Conservation (phyloP, 2,888 invertebrate species). For the Tipula confusa region DNA sequence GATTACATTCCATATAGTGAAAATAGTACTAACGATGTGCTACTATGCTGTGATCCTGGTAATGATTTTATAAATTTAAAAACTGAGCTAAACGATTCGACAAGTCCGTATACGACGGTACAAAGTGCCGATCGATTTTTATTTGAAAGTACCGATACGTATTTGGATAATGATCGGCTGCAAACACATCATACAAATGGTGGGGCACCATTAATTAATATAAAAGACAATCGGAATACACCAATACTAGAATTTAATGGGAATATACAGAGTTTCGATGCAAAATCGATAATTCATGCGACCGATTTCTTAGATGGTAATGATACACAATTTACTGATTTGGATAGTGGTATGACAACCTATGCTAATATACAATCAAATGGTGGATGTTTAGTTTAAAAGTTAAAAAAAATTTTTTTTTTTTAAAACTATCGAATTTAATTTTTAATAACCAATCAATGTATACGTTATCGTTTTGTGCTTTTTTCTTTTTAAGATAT, state of each 20-base stretch:
- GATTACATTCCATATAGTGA: constrained; percentile 45
- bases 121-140: constrained; percentile 49
- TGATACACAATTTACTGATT: constrained; percentile 48
- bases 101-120: constrained; percentile 49
- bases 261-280: constrained; percentile 32
- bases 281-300: constrained; percentile 41
- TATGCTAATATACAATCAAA: constrained; percentile 44
- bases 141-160: constrained; percentile 46
- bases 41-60: constrained; percentile 21
- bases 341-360: constrained; percentile 47
- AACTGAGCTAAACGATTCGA: constrained; percentile 47
- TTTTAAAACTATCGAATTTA: constrained; percentile 27
- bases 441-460: not conserved
- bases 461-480: constrained; percentile 26
- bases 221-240: constrained; percentile 35
- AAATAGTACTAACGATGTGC: constrained; percentile 34
- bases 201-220: constrained; percentile 40
- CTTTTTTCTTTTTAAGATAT: not conserved
- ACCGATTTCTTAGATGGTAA: constrained; percentile 44
- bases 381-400: constrained; percentile 48
- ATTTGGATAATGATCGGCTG: constrained; percentile 40
- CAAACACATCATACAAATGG: constrained; percentile 34
- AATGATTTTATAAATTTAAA: constrained; percentile 46
- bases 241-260: constrained; percentile 32
- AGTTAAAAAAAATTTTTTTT: constrained; percentile 40